A percentile compares a stretch with the other conserved stretches of the same genome.
Evolutionary conservation across 1,140 invertebrate species (phyloP).

Genomic region (Drosophila tropicalis): DNA sequence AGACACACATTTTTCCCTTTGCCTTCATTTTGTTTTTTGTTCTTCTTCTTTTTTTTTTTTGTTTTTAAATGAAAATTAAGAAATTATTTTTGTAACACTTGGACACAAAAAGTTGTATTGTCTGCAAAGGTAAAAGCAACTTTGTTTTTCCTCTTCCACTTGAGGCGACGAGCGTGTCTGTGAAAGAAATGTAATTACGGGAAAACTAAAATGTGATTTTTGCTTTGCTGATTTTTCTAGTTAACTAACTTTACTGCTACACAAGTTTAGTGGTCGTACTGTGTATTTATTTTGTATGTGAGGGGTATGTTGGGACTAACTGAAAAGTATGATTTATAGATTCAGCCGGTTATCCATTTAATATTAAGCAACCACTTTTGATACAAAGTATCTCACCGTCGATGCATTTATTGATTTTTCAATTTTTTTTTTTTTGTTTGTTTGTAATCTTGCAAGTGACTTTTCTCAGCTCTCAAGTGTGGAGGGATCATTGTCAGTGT

Average conservation of each 20-base stretch:
- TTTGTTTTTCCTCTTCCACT: conserved; percentile 1
- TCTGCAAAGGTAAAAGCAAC: conserved; percentile 2
- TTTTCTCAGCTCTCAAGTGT: not conserved
- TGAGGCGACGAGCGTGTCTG: not conserved
- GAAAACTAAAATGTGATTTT: conserved; percentile 8
- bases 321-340: no score
- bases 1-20: conserved; percentile 22
- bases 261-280: no score
- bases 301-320: no score
- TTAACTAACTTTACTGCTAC: not conserved
- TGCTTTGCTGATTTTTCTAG: not conserved
- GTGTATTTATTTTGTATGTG: no score
- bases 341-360: no score
- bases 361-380: no score
- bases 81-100: conserved; percentile 27
- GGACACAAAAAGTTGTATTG: conserved; percentile 17
- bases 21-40: not conserved
- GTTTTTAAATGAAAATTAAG: conserved; percentile 32
- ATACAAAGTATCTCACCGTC: no score
- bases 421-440: not conserved
- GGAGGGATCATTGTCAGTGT: not conserved
- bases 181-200: conserved; percentile 1
- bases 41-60: not conserved
- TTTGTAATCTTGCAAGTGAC: not conserved
- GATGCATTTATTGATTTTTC: no score